Conservation (phyloP, 64 coral and sea anemone genomes). For the Porites australiensis region DNA sequence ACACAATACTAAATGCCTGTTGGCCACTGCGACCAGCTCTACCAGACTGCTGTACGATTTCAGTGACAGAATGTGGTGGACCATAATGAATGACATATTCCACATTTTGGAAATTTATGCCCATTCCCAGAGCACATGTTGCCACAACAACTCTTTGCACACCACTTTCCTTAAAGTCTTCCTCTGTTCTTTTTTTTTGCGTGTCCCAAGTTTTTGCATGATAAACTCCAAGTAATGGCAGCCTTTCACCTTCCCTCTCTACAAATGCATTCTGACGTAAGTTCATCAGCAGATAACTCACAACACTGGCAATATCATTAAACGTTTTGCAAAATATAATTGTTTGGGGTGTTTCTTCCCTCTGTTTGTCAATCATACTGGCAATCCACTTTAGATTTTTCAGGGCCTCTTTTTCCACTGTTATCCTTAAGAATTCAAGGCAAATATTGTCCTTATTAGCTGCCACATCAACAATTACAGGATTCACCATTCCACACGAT, state of each 20-base stretch:
- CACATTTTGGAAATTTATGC: conserved; percentile 44
- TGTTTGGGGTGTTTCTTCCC: neutral
- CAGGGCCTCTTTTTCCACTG: neutral
- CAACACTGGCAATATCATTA: neutral
- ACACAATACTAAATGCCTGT: conserved; percentile 11
- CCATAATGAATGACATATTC: conserved; percentile 34
- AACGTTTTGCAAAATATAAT: conserved; percentile 9
- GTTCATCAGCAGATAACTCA: conserved; percentile 9
- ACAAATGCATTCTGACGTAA: neutral
- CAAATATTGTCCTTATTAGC: conserved; percentile 27
- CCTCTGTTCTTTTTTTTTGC: neutral
- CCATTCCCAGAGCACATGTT: conserved; percentile 48
- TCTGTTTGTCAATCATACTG: neutral
- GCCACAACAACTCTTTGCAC: conserved; percentile 19
- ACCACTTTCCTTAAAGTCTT: conserved; percentile 1
- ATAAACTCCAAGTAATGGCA: neutral
- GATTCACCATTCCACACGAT: conserved; percentile 1
- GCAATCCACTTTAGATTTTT: conserved; percentile 1
- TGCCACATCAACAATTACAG: neutral
- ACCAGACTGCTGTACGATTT: conserved; percentile 37
- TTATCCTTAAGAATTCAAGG: neutral
- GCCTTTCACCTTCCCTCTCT: neutral
- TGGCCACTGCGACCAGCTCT: conserved; percentile 48
- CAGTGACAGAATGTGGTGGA: conserved; percentile 25
- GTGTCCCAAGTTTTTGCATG: conserved; percentile 25